Evolutionary conservation across 1,140 invertebrate genomes (phyloP).

Genomic region (Batillaria attramentaria): DNA sequence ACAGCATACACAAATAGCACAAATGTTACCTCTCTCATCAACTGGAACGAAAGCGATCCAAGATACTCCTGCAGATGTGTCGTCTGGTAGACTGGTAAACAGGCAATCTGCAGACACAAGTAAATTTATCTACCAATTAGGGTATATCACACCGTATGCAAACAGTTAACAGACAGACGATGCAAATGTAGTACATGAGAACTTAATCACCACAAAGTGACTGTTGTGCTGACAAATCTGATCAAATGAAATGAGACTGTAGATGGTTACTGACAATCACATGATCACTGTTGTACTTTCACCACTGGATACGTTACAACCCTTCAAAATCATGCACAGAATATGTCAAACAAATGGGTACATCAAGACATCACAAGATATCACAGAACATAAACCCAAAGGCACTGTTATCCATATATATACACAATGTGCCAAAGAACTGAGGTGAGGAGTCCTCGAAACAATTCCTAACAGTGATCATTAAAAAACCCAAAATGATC

Average conservation of each 20-base stretch:
- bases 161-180: no score
- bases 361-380: no score
- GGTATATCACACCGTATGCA: not conserved
- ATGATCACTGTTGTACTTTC: not conserved
- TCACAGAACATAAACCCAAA: no score
- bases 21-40: constrained; percentile 66
- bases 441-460: not conserved
- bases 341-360: no score
- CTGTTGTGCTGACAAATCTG: no score
- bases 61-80: constrained; percentile 61
- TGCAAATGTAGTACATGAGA: not conserved
- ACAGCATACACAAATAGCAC: not conserved
- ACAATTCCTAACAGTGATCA: not conserved
- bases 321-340: no score
- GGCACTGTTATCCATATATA: no score
- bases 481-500: not conserved
- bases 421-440: not conserved
- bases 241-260: not conserved
- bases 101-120: constrained; percentile 54
- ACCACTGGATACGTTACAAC: no score
- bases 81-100: constrained; percentile 60
- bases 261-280: not conserved
- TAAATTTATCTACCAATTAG: not conserved
- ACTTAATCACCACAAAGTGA: not conserved
- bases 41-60: constrained; percentile 60